Base-by-base conservation (phyloP, 2,797 vertebrate genomes). In the Peromyscus aztecus region DNA sequence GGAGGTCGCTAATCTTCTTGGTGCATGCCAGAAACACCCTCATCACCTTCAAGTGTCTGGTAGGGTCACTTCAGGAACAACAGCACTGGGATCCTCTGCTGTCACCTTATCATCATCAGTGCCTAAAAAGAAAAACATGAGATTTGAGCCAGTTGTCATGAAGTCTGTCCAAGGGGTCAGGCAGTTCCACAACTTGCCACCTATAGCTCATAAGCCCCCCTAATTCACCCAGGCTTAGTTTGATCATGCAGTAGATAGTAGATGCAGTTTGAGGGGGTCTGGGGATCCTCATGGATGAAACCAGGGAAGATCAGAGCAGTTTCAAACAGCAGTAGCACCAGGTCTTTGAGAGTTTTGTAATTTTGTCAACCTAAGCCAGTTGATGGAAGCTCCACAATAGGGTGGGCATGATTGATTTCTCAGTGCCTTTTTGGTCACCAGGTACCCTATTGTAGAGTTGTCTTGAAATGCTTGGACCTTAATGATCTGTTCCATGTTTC, bases 241-340 rank as follows among this genome's bases (percentile, higher is more conserved):
- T 99, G 98, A 99, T 99, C 99, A 99, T 99, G 98, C 99, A 99
- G 98, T 99, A 99, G 98, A 99, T 99, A 99, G 98, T 99, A 99
- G 98, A 99, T 99, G 90, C 99, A 98, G 98, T 99, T 99, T 78
- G 99, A 99, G 96, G 99, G 99, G 0, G 99, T 99, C 98, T 99
- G 99, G 43, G 99, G 99, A 94, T 99, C 99, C 31, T 99, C 99
- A 94, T 99, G 98, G n/a, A 99, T 99, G 98, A 99, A 99, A 78
- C 99, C 99, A 0, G 99, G 99, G 40, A 99, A 99, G 1, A 99
- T 98, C 94, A 99, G 98, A 0, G 99, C 99, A 0, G 99, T 99
- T 97, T 99, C 99, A 0, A 99, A 99, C 69, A 99, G 99, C 17
- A 99, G 98, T 95, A 99, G 99, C 96, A 99, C 99, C 1, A 99